Base-by-base conservation (phyloP, 2,797 vertebrate species). In the Hipposideros larvatus region DNA sequence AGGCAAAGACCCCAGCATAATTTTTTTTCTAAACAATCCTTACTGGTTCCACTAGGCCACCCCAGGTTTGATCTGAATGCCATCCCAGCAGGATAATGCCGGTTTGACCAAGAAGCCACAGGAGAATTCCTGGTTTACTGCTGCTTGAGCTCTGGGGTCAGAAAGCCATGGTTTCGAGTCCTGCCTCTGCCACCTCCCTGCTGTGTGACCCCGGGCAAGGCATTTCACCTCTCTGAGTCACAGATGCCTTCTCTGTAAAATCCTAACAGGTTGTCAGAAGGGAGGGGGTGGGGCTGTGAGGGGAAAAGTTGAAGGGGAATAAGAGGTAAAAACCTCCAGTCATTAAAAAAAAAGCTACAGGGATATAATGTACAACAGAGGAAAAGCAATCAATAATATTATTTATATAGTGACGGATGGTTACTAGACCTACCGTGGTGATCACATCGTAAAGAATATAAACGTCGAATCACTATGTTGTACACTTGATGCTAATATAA, bases 61-160 rank as follows among this genome's bases (percentile, higher is more conserved):
- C 18, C 16, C 71, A 43, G 53, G 53, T 70, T 13, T 9, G 46
- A 28, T 1, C 9, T 4, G 3, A 13, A 24, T 6, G 37, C 74
- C 15, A 0, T 11, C 11, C 5, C 13, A 10, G 22, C 13, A 8
- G 22, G 4, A 0, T n/a, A n/a, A n/a, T n/a, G n/a, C n/a, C n/a
- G n/a, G n/a, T n/a, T n/a, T n/a, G n/a, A n/a, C n/a, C 65, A 3
- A 3, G 57, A 10, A 46, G 48, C 11, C 5, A 15, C 4, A 22
- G 55, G 48, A n/a, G 34, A 11, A 28, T 16, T 9, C 46, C 34
- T 1, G 0, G 61, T 37, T 21, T n/a, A 22, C 19, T 41, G 57
- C 48, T 15, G 7, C n/a, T 14, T 9, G 11, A 61, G 34, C 37
- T n/a, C 65, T 4, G 14, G 75, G 66, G 51, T 63, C 43, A n/a